These are phyloP conservation scores for Aplysina aerophoba DNA, from an alignment of 37 sponge, comb jelly and placozoan genomes.

Conservation along the genomic window DNA sequence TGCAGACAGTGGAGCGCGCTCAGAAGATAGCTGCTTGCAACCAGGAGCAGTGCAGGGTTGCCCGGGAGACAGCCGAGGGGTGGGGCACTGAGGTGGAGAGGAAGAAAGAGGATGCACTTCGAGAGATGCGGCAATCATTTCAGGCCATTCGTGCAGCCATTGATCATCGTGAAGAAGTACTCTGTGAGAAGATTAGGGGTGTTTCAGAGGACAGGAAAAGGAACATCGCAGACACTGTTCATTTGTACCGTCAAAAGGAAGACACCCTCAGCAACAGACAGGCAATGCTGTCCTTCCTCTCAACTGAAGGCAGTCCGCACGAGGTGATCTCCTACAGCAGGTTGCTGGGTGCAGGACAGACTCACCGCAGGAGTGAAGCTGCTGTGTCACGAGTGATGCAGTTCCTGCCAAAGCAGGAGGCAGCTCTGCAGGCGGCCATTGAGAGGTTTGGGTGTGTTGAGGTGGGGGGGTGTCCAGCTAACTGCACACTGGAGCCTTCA, in stretches of 20 bases:
- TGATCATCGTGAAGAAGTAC: not conserved
- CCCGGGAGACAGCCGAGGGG: not conserved
- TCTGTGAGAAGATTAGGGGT: not conserved
- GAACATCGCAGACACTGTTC: not conserved
- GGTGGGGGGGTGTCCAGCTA: no score
- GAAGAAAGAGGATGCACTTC: not conserved
- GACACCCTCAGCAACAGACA: no score
- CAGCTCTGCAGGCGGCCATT: no score
- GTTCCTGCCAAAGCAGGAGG: no score
- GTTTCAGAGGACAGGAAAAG: not conserved
- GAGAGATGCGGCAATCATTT: not conserved
- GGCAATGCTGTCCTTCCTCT: no score
- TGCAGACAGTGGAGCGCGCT: not conserved
- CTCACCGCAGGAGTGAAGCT: not conserved
- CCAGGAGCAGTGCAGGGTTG: not conserved
- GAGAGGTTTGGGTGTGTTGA: no score
- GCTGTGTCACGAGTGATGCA: no score
- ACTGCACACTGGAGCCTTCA: no score
- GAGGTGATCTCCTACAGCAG: not conserved
- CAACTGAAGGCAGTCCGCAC: not conserved
- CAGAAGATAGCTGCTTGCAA: not conserved
- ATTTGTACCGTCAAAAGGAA: no score
- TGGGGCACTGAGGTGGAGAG: not conserved
- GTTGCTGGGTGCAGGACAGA: not conserved
- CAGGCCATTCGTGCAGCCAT: not conserved